Evolutionary conservation across 2,888 invertebrate genomes (phyloP).

Genomic region (Pandemis cinnamomeana): DNA sequence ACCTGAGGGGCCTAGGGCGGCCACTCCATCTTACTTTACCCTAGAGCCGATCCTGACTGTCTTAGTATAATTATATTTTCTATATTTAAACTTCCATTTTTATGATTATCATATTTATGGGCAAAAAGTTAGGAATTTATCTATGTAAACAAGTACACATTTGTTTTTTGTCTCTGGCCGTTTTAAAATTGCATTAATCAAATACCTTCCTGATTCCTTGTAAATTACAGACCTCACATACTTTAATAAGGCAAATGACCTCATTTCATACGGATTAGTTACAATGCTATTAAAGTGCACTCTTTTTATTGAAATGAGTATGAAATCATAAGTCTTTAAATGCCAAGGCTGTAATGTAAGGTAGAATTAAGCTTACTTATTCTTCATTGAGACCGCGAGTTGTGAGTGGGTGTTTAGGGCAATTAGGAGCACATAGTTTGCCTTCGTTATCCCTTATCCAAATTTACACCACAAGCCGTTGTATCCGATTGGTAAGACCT

Average conservation of each 20-base stretch:
- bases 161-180: not conserved
- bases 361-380: not conserved
- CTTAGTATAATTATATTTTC: too few relatives aligned
- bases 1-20: too few relatives aligned
- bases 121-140: too few relatives aligned
- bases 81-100: too few relatives aligned
- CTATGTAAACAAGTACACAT: too few relatives aligned
- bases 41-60: too few relatives aligned
- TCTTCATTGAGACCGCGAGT: not conserved
- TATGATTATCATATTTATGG: too few relatives aligned
- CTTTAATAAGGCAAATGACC: not conserved
- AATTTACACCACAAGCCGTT: not conserved
- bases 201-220: not conserved
- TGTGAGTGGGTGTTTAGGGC: not conserved
- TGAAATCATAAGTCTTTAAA: not conserved
- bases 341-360: not conserved
- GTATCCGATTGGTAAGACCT: not conserved
- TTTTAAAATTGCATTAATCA: not conserved
- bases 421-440: not conserved
- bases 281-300: not conserved
- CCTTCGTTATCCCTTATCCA: slow-evolving; percentile 2
- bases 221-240: too few relatives aligned
- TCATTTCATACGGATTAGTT: not conserved
- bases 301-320: not conserved
- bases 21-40: too few relatives aligned